Evolutionary conservation across 2,888 invertebrate genomes (phyloP).

Genomic region (Thecophora atra): DNA sequence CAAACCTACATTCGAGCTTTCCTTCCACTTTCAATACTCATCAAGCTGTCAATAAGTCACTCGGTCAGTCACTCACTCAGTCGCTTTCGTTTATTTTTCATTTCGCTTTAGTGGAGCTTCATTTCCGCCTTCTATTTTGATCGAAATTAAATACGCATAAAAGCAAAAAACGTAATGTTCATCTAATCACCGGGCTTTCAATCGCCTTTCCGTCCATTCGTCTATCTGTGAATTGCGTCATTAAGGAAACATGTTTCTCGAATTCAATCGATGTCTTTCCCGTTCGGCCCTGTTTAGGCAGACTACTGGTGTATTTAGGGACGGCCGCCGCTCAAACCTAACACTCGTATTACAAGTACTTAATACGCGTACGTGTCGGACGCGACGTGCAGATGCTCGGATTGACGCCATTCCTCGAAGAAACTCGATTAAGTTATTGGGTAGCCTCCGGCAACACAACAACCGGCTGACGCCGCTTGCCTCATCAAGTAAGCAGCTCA

Average conservation of each 20-base stretch:
- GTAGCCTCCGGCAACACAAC: not conserved
- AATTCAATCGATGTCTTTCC: no score
- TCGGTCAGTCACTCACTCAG: no score
- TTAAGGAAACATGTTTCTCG: not conserved
- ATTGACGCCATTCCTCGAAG: not conserved
- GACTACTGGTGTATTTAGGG: not conserved
- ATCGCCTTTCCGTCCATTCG: no score
- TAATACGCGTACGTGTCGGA: constrained; percentile 41
- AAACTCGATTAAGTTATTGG: constrained; percentile 23
- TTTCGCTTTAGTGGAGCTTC: no score
- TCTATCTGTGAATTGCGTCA: constrained; percentile 20
- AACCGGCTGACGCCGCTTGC: not conserved
- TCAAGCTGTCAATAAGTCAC: not conserved
- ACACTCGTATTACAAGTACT: constrained; percentile 40
- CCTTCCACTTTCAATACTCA: no score
- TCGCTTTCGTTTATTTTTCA: no score
- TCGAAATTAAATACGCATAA: constrained; percentile 4
- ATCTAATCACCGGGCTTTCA: no score
- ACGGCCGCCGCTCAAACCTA: constrained; percentile 22
- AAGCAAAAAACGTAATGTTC: not conserved
- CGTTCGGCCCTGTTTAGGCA: no score
- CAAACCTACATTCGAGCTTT: not conserved
- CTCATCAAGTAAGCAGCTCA: not conserved
- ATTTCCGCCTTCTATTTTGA: no score
- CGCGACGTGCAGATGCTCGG: constrained; percentile 14